These are phyloP conservation scores for Babyrousa celebensis DNA, from an alignment of 2,797 vertebrate species.

Conservation along the genomic window DNA sequence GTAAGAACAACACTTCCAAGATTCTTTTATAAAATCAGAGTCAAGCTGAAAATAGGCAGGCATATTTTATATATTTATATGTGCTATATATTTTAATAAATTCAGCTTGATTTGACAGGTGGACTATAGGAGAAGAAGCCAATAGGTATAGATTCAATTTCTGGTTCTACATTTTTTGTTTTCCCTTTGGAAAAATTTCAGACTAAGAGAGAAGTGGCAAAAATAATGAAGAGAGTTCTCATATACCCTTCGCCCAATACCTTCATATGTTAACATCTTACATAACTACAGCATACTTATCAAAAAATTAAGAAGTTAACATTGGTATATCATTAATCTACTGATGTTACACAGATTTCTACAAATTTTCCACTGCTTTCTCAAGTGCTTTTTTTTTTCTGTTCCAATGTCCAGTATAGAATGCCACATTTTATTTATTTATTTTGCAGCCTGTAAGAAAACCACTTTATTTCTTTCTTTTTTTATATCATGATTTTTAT, in stretches of 20 bases:
- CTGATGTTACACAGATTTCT: not conserved
- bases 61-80: conserved; percentile 8
- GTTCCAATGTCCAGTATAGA: not conserved
- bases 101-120: not conserved
- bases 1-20: not conserved
- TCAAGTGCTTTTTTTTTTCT: not conserved
- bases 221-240: not conserved
- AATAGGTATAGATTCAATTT: not conserved
- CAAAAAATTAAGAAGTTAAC: conserved; percentile 30
- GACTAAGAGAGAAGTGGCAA: not conserved
- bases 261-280: not conserved
- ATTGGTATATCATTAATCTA: not conserved
- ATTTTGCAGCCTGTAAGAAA: too few species aligned
- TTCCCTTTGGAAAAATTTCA: not conserved
- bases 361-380: not conserved
- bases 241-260: not conserved
- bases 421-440: not conserved
- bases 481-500: too few species aligned
- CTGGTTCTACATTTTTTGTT: not conserved
- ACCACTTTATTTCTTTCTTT: too few species aligned
- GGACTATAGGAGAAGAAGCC: not conserved
- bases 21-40: conserved; percentile 4
- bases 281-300: not conserved
- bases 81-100: not conserved
- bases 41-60: not conserved